Evolutionary conservation across 2,113 vertebrate species (phyloP).

Genomic region (Tychaedon coryphoeus): DNA sequence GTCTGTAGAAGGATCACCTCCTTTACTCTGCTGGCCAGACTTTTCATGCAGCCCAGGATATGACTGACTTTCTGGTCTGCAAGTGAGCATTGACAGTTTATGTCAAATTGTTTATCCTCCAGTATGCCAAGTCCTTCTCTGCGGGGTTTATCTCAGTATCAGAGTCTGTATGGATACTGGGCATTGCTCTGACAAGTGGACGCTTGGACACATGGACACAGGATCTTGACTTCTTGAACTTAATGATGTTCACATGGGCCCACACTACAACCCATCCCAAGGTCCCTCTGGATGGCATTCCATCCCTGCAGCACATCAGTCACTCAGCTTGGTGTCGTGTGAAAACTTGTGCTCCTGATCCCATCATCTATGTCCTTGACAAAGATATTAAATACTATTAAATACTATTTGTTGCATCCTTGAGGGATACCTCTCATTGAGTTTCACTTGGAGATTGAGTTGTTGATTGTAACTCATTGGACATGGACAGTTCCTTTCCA

Average conservation of each 20-base stretch:
- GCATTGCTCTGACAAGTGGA: neutral
- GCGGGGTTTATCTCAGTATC: neutral
- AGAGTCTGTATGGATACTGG: neutral
- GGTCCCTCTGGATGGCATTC: neutral
- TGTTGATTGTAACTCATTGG: neutral
- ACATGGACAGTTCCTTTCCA: neutral
- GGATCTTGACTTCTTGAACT: neutral
- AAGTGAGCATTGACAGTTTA: neutral
- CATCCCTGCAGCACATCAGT: neutral
- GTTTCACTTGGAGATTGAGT: neutral
- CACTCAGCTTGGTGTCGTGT: neutral
- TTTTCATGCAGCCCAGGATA: neutral
- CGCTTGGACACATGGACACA: neutral
- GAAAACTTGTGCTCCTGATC: neutral
- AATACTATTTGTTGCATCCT: neutral
- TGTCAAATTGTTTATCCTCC: neutral
- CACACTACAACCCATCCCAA: neutral
- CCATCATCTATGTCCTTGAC: neutral
- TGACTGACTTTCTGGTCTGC: neutral
- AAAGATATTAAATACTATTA: neutral
- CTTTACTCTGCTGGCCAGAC: neutral
- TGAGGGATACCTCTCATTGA: neutral
- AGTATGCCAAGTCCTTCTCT: neutral
- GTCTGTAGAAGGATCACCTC: rapidly evolving
- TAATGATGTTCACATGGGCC: neutral